Percentiles rank a stretch among this genome's conserved stretches.
Evolutionary conservation across 2,888 invertebrate species (phyloP).

Genomic region (Eugnorisma glareosa): DNA sequence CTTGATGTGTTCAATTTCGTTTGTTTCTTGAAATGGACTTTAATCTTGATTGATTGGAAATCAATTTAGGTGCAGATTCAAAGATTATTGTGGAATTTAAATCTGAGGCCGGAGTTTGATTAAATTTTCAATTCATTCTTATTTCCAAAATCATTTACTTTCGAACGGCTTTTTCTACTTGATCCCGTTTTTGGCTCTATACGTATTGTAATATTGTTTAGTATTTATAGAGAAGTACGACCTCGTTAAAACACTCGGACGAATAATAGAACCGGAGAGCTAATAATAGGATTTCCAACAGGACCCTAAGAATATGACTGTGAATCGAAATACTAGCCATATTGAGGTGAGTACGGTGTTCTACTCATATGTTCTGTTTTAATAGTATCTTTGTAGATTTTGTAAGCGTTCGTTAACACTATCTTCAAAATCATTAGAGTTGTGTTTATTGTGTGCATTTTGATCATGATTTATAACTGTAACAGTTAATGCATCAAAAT

Average conservation of each 20-base stretch:
- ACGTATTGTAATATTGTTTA: background rate
- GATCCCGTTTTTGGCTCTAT: background rate
- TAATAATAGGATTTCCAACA: background rate
- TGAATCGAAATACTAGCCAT: background rate
- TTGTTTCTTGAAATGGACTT: conserved; percentile 47
- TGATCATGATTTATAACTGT: background rate
- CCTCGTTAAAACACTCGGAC: too few species aligned
- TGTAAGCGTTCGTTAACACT: background rate
- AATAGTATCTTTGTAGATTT: background rate
- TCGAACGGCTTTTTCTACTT: background rate
- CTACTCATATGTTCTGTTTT: background rate
- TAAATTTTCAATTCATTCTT: background rate
- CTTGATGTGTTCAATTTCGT: conserved; percentile 65
- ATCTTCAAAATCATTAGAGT: background rate
- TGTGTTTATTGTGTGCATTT: background rate
- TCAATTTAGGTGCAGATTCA: background rate
- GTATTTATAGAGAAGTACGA: background rate
- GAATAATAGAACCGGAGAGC: background rate
- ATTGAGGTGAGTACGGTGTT: too few species aligned
- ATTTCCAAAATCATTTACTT: background rate
- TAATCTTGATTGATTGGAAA: conserved; percentile 32
- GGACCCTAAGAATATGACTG: too few species aligned
- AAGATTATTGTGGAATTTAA: background rate
- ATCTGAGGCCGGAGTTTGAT: background rate
- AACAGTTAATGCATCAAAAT: conserved; percentile 12